Conservation (phyloP, 2,888 invertebrate genomes). For the Spilosoma lubricipeda region DNA sequence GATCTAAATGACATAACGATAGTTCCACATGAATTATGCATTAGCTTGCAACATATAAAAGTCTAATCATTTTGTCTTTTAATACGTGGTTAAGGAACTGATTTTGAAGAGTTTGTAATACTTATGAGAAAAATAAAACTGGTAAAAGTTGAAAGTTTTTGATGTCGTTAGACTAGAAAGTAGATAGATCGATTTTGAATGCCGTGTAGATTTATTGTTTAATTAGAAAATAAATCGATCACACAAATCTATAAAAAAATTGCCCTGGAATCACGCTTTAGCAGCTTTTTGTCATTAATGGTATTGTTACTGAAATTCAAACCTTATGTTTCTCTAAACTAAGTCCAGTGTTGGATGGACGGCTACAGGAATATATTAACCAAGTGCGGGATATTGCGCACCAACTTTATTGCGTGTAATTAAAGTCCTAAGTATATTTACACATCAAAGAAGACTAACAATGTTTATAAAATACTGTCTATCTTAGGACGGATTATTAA, state of each 20-base stretch:
- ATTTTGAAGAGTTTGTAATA: not conserved
- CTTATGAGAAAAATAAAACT: not conserved
- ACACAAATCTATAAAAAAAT: not conserved
- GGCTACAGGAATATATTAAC: not conserved
- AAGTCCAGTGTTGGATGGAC: not conserved
- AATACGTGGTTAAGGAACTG: not conserved
- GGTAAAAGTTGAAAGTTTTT: not conserved
- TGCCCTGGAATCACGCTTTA: not conserved
- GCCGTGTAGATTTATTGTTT: not conserved
- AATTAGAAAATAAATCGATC: not conserved
- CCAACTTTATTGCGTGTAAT: not conserved
- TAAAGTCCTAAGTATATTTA: not conserved
- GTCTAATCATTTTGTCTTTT: conserved; percentile 2
- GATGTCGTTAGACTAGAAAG: not conserved
- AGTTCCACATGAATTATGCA: conserved; percentile 16
- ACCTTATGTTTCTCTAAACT: not conserved
- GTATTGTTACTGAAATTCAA: not conserved
- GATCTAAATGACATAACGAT: conserved; percentile 8
- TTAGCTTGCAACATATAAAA: conserved; percentile 16
- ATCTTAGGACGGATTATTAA: conserved; percentile 12
- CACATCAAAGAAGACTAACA: not conserved
- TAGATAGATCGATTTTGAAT: not conserved
- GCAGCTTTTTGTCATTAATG: not conserved
- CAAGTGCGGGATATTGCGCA: not conserved
- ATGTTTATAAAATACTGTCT: not conserved